These are phyloP conservation scores for Leptarthrus brevirostris DNA, from an alignment of 2,888 invertebrate genomes.

Conservation along the genomic window DNA sequence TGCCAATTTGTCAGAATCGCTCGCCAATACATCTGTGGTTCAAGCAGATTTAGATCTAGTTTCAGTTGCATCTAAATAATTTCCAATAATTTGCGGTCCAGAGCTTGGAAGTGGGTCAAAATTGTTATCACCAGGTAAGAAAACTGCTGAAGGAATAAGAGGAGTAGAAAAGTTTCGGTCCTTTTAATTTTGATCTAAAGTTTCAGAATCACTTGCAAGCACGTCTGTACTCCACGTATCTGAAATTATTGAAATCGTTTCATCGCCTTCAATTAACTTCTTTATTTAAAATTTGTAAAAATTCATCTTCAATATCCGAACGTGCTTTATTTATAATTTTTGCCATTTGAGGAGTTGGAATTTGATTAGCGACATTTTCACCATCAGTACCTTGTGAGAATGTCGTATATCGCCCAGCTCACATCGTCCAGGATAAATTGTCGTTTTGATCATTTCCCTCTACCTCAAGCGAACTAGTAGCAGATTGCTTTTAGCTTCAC, in stretches of 20 bases:
- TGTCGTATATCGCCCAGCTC: constrained; percentile 95
- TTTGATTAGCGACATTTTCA: constrained; percentile 71
- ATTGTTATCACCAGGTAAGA: constrained; percentile 67
- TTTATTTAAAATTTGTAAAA: constrained; percentile 98
- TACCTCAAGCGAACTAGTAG: too few species aligned
- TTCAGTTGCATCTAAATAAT: constrained; percentile 82
- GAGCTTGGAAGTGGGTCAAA: constrained; percentile 62
- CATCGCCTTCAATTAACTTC: constrained; percentile 83
- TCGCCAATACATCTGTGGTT: constrained; percentile 96
- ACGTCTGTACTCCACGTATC: constrained; percentile 99
- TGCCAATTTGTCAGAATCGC: constrained; percentile 90
- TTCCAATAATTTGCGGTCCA: constrained; percentile 61
- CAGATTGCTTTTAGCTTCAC: too few species aligned
- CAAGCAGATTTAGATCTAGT: constrained; percentile 96
- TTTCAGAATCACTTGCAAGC: constrained; percentile 95
- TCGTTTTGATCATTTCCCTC: constrained; percentile 89
- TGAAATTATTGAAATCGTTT: constrained; percentile 95
- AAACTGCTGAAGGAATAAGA: constrained; percentile 66
- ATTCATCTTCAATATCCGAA: constrained; percentile 97
- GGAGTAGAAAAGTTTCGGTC: constrained; percentile 68
- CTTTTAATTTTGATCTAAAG: constrained; percentile 82
- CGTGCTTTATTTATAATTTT: constrained; percentile 83
- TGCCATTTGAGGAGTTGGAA: constrained; percentile 69
- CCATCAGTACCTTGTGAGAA: constrained; percentile 91
- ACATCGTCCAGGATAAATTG: constrained; percentile 97